Evolutionary conservation across 2,888 invertebrate genomes (phyloP).

Genomic region (Oegoconia quadripuncta): DNA sequence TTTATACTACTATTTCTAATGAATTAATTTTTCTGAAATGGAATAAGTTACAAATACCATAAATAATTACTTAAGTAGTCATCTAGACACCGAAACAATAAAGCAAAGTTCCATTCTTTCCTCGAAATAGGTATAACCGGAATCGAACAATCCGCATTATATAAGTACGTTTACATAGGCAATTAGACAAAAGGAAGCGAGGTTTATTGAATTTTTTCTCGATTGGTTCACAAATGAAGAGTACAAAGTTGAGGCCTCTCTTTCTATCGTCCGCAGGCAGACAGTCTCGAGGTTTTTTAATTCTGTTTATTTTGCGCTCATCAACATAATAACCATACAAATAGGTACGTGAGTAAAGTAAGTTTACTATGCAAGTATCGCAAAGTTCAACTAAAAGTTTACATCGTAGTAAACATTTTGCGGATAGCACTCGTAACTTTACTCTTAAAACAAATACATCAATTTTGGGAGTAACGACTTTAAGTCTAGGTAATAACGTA

Average conservation of each 20-base stretch:
- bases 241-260: constrained; percentile 62
- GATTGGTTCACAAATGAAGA: constrained; percentile 72
- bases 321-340: constrained; percentile 7
- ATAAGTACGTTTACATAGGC: constrained; percentile 65
- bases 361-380: not conserved
- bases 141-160: constrained; percentile 50
- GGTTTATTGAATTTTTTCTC: constrained; percentile 76
- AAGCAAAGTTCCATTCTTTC: constrained; percentile 37
- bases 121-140: constrained; percentile 42
- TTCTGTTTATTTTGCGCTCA: constrained; percentile 45
- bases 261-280: constrained; percentile 47
- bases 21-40: too few relatives aligned
- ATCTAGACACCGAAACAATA: constrained; percentile 28
- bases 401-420: constrained; percentile 31
- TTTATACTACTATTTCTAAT: too few relatives aligned
- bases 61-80: constrained; percentile 15
- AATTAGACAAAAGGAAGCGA: constrained; percentile 73
- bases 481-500: constrained; percentile 33
- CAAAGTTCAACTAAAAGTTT: constrained; percentile 25
- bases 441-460: constrained; percentile 18
- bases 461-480: constrained; percentile 30
- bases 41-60: constrained; percentile 16
- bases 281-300: constrained; percentile 55
- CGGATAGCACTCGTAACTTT: constrained; percentile 49
- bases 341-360: constrained; percentile 5